A percentile compares a stretch with the other conserved stretches of the same genome.
Conservation (phyloP, 1,140 invertebrate genomes). For the Pteromalus puparum region DNA sequence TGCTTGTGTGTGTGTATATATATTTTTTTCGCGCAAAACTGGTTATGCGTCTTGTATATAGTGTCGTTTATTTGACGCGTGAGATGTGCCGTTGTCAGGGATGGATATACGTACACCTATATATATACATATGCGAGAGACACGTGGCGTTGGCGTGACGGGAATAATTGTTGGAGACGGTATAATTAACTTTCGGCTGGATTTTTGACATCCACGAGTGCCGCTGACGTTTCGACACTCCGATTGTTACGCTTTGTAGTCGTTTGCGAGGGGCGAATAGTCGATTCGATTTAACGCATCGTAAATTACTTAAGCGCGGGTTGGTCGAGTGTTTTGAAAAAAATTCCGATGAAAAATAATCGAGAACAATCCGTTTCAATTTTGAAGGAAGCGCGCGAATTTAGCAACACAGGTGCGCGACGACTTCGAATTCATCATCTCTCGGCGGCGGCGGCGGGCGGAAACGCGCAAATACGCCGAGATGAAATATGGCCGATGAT, state of each 20-base stretch:
- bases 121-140: not conserved
- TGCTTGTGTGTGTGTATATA: not conserved
- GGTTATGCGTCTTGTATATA: not conserved
- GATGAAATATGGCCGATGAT: conserved; percentile 45
- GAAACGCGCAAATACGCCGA: conserved; percentile 23
- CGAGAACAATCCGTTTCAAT: not conserved
- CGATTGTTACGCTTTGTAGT: not conserved
- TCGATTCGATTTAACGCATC: not conserved
- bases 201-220: not conserved
- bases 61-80: not conserved
- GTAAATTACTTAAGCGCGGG: not conserved
- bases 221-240: not conserved
- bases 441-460: not conserved
- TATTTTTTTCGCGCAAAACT: not conserved
- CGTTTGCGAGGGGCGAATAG: not conserved
- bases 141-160: not conserved
- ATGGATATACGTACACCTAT: not conserved
- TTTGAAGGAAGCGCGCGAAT: not conserved
- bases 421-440: not conserved
- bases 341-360: not conserved
- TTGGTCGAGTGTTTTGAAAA: not conserved
- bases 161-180: not conserved
- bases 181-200: not conserved
- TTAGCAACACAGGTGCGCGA: not conserved
- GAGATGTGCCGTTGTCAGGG: not conserved